Conservation (phyloP, 2,113 vertebrate species). For the Syngnathus typhle region DNA sequence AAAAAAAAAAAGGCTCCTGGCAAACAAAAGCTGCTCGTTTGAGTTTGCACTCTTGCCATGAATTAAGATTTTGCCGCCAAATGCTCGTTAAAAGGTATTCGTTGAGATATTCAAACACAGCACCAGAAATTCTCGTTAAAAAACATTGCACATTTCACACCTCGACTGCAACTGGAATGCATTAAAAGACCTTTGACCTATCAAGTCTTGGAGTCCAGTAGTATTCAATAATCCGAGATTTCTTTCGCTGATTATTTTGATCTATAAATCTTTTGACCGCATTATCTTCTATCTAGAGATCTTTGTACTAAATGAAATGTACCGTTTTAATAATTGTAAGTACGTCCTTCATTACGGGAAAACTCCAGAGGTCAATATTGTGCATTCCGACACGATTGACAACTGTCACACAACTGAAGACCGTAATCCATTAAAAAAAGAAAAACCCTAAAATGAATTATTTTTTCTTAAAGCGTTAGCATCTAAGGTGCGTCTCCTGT, state of each 20-base stretch:
- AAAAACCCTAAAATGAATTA: background rate
- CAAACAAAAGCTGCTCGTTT: slow-evolving; percentile 4
- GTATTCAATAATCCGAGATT: no score
- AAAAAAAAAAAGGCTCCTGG: slow-evolving; percentile 2
- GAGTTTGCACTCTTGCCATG: background rate
- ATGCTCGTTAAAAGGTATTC: background rate
- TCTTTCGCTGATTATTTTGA: no score
- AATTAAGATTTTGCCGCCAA: slow-evolving; percentile 1
- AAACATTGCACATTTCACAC: background rate
- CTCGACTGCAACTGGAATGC: background rate
- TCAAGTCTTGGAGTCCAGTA: no score
- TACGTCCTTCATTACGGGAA: no score
- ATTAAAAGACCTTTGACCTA: background rate
- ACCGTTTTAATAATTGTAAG: no score
- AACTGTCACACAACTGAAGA: background rate
- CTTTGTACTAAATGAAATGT: no score
- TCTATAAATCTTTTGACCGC: no score
- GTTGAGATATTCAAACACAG: no score
- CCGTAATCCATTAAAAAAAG: background rate
- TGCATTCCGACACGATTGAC: background rate
- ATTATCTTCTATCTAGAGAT: no score
- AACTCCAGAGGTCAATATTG: background rate
- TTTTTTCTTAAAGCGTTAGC: background rate
- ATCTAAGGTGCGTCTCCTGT: background rate
- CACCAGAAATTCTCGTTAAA: background rate